Evolutionary conservation across 2,113 vertebrate species (phyloP).

Genomic region (Albula goreensis): DNA sequence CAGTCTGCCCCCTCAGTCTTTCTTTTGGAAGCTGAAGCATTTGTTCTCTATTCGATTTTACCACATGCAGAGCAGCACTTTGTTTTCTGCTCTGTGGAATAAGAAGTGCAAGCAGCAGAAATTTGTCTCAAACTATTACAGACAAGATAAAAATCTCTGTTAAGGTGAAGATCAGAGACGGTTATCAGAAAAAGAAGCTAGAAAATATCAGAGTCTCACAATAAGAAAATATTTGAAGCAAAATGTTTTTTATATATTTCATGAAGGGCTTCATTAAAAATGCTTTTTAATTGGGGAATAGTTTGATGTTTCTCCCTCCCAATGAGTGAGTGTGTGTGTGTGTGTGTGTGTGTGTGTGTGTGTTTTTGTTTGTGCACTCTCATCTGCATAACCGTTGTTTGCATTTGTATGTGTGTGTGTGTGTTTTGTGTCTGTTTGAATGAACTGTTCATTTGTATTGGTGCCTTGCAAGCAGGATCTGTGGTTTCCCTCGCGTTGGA

Average conservation of each 20-base stretch:
- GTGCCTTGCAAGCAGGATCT: not conserved
- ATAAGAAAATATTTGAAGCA: not conserved
- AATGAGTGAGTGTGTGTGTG: not conserved
- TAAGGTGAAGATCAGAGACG: not conserved
- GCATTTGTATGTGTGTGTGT: not conserved
- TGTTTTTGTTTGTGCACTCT: not conserved
- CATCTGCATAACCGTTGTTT: too few relatives aligned
- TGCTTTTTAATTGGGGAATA: not conserved
- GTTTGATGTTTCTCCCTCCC: not conserved
- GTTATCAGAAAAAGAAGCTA: not conserved
- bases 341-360: not conserved
- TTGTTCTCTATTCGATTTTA: conserved; percentile 12
- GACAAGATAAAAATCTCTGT: not conserved
- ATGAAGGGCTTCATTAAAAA: not conserved
- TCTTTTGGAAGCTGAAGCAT: too few relatives aligned
- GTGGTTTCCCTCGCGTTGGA: not conserved
- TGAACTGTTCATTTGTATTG: not conserved
- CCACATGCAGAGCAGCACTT: not conserved
- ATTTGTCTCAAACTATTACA: not conserved
- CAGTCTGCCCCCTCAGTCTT: not conserved
- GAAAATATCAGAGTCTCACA: not conserved
- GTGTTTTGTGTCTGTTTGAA: not conserved
- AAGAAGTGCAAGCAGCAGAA: not conserved
- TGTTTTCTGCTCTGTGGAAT: not conserved
- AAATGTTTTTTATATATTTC: not conserved